Base-by-base conservation (phyloP, 2,888 invertebrate species). In the Polyploca ridens region DNA sequence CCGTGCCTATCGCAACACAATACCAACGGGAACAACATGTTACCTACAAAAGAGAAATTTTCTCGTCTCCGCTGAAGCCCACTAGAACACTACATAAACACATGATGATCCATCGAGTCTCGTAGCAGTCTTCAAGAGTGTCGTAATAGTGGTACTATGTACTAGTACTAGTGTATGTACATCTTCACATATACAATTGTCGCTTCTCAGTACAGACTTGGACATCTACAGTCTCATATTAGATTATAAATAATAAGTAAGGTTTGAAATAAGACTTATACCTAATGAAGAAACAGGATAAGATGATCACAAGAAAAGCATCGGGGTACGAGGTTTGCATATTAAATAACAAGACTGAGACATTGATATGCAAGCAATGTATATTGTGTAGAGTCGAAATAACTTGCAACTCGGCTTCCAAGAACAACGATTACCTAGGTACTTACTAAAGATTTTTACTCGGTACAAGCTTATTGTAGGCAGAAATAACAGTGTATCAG, bases 1-100 rank as follows among this genome's bases (percentile, higher is more conserved):
- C 90, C 90, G 87, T 87, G 85, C 86, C 87, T 85, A 90, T 90
- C 88, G 88, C 89, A 80, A 76, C 70, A 83, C 84, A 90, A 90
- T 89, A 83, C 87, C 76, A 83, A 83, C 86, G 82, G 83, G 86
- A 86, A 88, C 86, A 79, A 82, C 79, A 78, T 82, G 82, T 65
- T 77, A 84, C 76, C 77, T 79, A 82, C 77, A 81, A 81, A 83
- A 84, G 83, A 86, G 86, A 85, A 85, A 88, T 83, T 85, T 82
- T 84, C 84, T 82, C 82, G 81, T 82, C 77, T 78, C 76, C 79
- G 65, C 71, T 75, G 75, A 76, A 79, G 41, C 7, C 38, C 60
- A 60, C 35, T 59, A 59, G 11, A 16, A n/a, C 41, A 35, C 33
- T n/a, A 44, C 41, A 60, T 10, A 38, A 38, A 60, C n/a, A 35